phyloP scores from a whole-genome alignment of 2,888 invertebrate genomes.

The Dioctria rufipes region DNA sequence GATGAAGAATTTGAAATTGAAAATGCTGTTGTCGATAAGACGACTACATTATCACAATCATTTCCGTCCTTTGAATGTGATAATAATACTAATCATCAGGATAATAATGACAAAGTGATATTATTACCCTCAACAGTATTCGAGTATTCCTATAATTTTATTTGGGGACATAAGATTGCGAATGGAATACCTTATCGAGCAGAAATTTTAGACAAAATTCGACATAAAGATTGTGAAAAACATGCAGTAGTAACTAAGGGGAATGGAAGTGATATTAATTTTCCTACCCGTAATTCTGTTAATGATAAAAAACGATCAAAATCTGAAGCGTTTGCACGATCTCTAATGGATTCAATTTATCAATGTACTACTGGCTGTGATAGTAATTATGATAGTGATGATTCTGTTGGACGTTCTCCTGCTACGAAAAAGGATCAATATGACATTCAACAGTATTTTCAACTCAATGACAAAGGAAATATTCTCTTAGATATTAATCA shows the following conservation, averaged over 20 bases:
- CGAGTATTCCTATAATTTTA: conserved; percentile 27
- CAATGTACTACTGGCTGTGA: conserved; percentile 18
- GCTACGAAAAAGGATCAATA: conserved; percentile 65
- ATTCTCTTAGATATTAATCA: conserved; percentile 68
- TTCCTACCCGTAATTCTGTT: not conserved
- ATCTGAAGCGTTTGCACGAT: conserved; percentile 67
- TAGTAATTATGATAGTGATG: conserved; percentile 53
- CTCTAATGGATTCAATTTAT: conserved; percentile 68
- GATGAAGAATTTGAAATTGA: conserved; percentile 62
- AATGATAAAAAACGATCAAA: conserved; percentile 65
- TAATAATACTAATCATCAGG: not conserved
- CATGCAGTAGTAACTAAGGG: not conserved
- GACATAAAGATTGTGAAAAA: not conserved
- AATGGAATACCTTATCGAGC: conserved; percentile 22
- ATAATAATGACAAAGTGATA: not conserved
- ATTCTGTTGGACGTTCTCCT: conserved; percentile 61
- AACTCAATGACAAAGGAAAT: conserved; percentile 70
- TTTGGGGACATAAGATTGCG: conserved; percentile 52
- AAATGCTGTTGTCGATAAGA: conserved; percentile 64
- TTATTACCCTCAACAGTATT: not conserved
- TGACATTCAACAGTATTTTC: conserved; percentile 70
- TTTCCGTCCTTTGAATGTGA: not conserved
- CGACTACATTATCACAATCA: not conserved
- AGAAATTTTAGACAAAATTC: not conserved
- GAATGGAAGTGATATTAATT: not conserved